Base-by-base conservation (phyloP, 2,797 vertebrate species). In the Tragopan temminckii region DNA sequence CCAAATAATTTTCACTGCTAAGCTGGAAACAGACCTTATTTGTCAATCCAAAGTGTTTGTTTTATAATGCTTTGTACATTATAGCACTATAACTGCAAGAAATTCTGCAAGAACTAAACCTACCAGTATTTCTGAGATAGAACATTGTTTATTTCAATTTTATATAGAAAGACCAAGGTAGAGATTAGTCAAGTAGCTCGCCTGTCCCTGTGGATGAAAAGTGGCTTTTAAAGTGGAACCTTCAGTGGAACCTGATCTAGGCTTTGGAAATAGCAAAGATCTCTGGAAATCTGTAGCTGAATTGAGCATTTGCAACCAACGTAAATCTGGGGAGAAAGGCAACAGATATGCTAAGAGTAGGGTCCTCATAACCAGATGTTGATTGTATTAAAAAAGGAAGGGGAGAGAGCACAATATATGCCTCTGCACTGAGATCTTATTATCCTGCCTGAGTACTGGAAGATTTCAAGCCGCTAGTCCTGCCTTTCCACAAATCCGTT, bases 221-320 rank as follows among this genome's bases (percentile, higher is more conserved):
- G 50, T 53, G 40, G 25, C 48, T 67, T 53, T 71, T 58, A 48
- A 40, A 40, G 40, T 48, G 40, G 38, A 20, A 63, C 14, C 3
- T 88, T 25, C 25, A 12, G 16, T 35, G 16, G 50, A 53, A 53
- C 33, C 7, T 50, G 35, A 36, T 50, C 9, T 33, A 38, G 36
- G 25, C 25, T 53, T 80, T 40, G 50, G 38, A 90, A 80, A 91
- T 76, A 31, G 27, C 21, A 62, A 80, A 59, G 31, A 24, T 80
- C 52, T 68, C 69, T 69, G 40, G 61, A 86, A 86, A 80, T 68
- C 20, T 64, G n/a, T 72, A 83, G 40, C 36, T 72, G 25, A 77
- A 66, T 46, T 33, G 52, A 7, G 7, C 14, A 76, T 17, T 35
- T 72, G 40, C 59, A 84, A 46, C 24, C 76, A 8, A 80, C 72